A percentile compares a stretch with the other conserved stretches of the same genome.
Evolutionary conservation across 2,888 invertebrate species (phyloP).

Genomic region (Limnephilus lunatus): DNA sequence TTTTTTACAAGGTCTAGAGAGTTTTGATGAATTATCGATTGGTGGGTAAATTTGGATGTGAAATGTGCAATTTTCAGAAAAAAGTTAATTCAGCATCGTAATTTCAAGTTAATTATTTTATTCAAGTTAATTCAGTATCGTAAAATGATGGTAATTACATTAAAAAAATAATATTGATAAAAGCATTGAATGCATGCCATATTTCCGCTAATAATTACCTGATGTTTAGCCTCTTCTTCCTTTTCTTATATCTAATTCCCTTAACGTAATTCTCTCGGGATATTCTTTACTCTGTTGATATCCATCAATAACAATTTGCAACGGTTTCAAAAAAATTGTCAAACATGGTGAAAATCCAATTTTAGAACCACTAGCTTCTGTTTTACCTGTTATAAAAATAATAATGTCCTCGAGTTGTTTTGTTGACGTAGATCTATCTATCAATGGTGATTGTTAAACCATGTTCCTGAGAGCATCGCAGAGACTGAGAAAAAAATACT

Average conservation of each 20-base stretch:
- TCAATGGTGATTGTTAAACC: background rate
- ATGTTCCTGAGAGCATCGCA: background rate
- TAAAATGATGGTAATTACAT: no score
- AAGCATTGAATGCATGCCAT: background rate
- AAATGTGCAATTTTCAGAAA: no score
- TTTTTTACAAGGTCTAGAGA: no score
- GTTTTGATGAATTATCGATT: no score
- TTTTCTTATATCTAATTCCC: background rate
- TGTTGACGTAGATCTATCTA: background rate
- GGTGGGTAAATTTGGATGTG: no score
- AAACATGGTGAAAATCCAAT: background rate
- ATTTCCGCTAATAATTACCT: background rate
- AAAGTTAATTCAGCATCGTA: no score
- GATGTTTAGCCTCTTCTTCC: background rate
- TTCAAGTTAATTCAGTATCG: no score
- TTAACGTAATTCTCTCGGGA: background rate
- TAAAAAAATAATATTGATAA: background rate
- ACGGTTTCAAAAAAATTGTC: background rate
- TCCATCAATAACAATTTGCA: background rate
- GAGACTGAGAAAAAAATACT: background rate
- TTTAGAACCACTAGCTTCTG: background rate
- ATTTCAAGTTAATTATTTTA: no score
- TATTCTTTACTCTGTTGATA: background rate
- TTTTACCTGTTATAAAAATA: background rate
- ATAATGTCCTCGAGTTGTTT: background rate